Percentiles rank a stretch among this genome's conserved stretches.
These are phyloP conservation scores for Plodia interpunctella DNA, from an alignment of 1,140 invertebrate species.

Conservation along the genomic window DNA sequence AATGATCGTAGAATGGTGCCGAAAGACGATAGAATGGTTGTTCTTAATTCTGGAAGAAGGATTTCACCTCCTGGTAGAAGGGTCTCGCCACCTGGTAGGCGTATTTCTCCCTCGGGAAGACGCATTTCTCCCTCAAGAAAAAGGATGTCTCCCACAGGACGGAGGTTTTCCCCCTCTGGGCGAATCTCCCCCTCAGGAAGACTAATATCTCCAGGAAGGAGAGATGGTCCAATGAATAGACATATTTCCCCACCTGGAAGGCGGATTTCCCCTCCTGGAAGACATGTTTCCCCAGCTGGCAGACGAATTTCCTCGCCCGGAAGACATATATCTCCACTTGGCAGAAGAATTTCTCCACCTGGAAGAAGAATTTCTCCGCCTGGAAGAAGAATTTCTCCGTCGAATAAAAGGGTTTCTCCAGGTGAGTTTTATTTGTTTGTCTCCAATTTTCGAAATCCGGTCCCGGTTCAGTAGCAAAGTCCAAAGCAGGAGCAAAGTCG, in stretches of 20 bases:
- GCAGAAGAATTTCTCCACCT: constrained; percentile 15
- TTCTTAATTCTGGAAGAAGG: constrained; percentile 12
- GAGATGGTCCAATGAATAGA: background rate
- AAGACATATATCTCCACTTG: background rate
- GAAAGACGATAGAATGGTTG: too few relatives aligned
- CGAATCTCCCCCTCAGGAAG: constrained; percentile 4
- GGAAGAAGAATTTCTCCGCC: constrained; percentile 11
- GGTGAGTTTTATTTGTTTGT: background rate
- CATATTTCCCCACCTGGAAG: too few relatives aligned
- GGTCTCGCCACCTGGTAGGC: constrained; percentile 15
- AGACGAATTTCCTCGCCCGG: background rate
- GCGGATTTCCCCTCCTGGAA: background rate
- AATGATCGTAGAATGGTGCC: background rate
- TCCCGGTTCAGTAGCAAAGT: too few relatives aligned
- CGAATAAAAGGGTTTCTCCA: constrained; percentile 16
- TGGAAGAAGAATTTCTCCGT: constrained; percentile 20
- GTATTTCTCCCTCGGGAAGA: constrained; percentile 15
- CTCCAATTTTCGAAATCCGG: too few relatives aligned
- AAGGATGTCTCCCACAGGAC: too few relatives aligned
- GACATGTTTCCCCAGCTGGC: too few relatives aligned
- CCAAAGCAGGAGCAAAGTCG: too few relatives aligned
- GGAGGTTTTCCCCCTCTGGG: constrained; percentile 8
- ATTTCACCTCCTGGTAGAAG: constrained; percentile 23
- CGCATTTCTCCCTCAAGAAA: background rate
- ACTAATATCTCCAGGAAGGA: constrained; percentile 7